Base-by-base conservation (phyloP, 2,113 vertebrate genomes). In the Catharus bicknelli region DNA sequence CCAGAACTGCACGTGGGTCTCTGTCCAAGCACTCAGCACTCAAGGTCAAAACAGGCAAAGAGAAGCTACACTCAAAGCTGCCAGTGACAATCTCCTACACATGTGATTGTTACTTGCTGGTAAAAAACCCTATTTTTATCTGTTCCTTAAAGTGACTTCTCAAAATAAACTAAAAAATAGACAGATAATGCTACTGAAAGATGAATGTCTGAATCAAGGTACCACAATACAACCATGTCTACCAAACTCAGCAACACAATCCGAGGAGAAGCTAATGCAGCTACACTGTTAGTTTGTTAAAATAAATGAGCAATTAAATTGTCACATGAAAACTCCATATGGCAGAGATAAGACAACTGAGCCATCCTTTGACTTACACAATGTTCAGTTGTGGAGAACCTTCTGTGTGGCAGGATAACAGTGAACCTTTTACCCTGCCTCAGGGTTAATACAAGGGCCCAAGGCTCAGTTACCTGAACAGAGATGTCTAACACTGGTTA, bases 1-100 rank as follows among this genome's bases (percentile, higher is more conserved):
- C 12, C 47, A 21, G 34, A 57, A 36, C 7, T 1, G 1, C 55
- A 43, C 0, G 0, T 0, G 4, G 19, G 34, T 57, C 55, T 32
- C 50, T 73, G 58, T 42, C 7, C 0, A 0, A 95, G 47, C 67
- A 61, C 7, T 36, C 34, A 36, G 62, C n/a, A 72, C 43, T 51
- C 23, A 25, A 83, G 43, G 45, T 61, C 72, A 75, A 53, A 94
- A 66, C 6, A 40, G 48, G 34, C 77, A 79, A 69, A 62, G 51
- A 79, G 54, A 86, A 86, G 57, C 61, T 64, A 40, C 3, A 50
- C n/a, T 88, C 61, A 34, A 82, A 93, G 48, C 69, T 92, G 66
- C 45, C 77, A 82, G 38, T n/a, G 72, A 75, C 54, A 64, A 79
- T 20, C 21, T 89, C 18, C 81, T 79, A 58, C 18, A 38, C 70